Conservation (phyloP, 2,888 invertebrate species). For the Cerastis leucographa region DNA sequence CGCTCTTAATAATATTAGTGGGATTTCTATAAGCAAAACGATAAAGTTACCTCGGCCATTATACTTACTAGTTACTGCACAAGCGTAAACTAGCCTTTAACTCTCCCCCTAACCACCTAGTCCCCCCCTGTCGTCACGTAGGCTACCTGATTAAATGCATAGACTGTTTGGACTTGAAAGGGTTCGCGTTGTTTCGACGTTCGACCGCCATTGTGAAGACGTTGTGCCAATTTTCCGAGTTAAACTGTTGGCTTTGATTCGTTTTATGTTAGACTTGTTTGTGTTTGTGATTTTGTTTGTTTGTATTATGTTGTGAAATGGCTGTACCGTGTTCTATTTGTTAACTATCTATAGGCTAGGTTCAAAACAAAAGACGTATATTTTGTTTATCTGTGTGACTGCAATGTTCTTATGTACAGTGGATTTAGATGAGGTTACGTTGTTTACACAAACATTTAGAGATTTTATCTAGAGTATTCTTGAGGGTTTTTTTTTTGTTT, state of each 20-base stretch:
- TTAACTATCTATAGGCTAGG: neutral
- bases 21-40: too few species aligned
- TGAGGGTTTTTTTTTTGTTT: too few species aligned
- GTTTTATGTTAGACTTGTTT: slow-evolving; percentile 8
- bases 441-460: neutral
- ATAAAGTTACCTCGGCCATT: neutral
- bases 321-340: neutral
- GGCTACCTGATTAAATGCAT: slow-evolving; percentile 58
- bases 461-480: neutral
- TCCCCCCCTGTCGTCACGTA: slow-evolving; percentile 2
- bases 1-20: too few species aligned
- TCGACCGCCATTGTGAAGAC: slow-evolving; percentile 24
- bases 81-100: slow-evolving; percentile 16
- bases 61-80: too few species aligned
- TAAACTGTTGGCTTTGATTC: slow-evolving; percentile 12
- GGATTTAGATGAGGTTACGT: neutral
- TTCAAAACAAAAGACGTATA: too few species aligned
- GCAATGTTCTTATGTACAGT: neutral
- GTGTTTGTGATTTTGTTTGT: neutral
- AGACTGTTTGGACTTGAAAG: slow-evolving; percentile 47
- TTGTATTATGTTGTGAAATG: neutral
- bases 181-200: slow-evolving; percentile 23
- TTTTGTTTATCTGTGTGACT: neutral
- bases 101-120: neutral
- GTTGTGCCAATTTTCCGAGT: slow-evolving; percentile 37